Conservation (phyloP, 2,888 invertebrate genomes). For the Cataglyphis livida region DNA sequence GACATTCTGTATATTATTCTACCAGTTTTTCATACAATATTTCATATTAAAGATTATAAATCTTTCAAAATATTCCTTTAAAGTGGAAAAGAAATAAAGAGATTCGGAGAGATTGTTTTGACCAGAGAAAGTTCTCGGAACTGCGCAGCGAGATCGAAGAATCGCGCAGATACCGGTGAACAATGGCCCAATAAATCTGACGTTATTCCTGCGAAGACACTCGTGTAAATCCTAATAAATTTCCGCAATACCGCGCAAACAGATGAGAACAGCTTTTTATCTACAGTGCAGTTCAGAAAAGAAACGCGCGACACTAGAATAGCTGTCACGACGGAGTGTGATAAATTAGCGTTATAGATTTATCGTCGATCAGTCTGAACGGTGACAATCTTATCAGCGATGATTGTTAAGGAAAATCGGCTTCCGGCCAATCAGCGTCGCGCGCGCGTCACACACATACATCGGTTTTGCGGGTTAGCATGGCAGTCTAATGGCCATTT, state of each 20-base stretch:
- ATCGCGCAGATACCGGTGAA: conserved; percentile 35
- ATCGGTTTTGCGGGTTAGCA: conserved; percentile 72
- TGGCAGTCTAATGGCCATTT: conserved; percentile 76
- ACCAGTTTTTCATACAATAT: not conserved
- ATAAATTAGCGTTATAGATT: conserved; percentile 47
- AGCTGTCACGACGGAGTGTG: conserved; percentile 6
- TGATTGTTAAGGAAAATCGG: conserved; percentile 64
- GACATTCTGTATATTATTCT: not conserved
- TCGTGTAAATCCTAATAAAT: conserved; percentile 45
- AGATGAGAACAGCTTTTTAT: conserved; percentile 15
- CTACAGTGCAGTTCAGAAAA: conserved; percentile 4
- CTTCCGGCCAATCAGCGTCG: conserved; percentile 71
- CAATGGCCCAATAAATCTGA: conserved; percentile 37
- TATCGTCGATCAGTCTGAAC: conserved; percentile 29
- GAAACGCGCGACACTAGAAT: not conserved
- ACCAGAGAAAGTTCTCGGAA: conserved; percentile 24
- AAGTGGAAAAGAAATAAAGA: not conserved
- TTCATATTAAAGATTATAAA: not conserved
- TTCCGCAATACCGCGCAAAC: conserved; percentile 31
- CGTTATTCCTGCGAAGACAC: conserved; percentile 24
- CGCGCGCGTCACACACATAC: conserved; percentile 40
- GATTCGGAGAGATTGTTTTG: conserved; percentile 9
- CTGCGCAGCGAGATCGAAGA: conserved; percentile 9
- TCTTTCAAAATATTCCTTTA: not conserved
- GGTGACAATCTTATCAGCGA: conserved; percentile 31